Evolutionary conservation across 1,140 invertebrate genomes (phyloP), one percentile per base, ranked within the genome.

Genomic region (Microvelia longipes): DNA sequence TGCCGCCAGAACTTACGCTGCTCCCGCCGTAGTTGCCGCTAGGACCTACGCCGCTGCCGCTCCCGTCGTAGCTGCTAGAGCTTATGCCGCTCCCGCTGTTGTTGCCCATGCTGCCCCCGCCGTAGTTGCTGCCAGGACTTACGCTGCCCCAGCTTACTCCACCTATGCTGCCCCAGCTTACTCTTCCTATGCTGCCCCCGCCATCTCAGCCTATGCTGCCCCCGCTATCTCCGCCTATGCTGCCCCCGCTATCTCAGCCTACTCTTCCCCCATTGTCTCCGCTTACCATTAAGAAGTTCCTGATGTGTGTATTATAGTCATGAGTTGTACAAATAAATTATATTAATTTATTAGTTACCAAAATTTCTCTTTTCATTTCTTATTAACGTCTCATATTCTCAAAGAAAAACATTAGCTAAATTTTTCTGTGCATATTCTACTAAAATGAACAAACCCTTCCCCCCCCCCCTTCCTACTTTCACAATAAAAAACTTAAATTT

Each of bases 41-140:
- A 76, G 71, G 73, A 74, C 29, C 65, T 71, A 35, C 65, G 73
- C 50, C 68, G 82, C 2, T 75, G 83, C 2, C 78, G 83, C 71
- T 83, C 82, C 68, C n/a, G n/a, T 24, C 63, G 5, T 65, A 24
- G 63, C 63, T 5, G 25, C 63, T 1, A 82, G 81, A 13, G 82
- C 79, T 2, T 81, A 81, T 75, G 82, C 71, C 29, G 71, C 72
- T 29, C 72, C 14, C 14, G 73, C 71, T 64, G 73, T 71, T 29
- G 75, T 74, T 62, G 74, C 68, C 30, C 74, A 74, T 65, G 76
- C 72, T 0, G 77, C 73, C 5, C 77, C 75, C 63, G 76, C 73
- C 70, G 77, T 76, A 19, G 71, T 70, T 15, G 71, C 30, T 14
- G n/a, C 50, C n/a, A n/a, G n/a, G n/a, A n/a, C n/a, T 60, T 60